phyloP scores from a whole-genome alignment of 2,888 invertebrate genomes.

The Apodemia hepburni region DNA sequence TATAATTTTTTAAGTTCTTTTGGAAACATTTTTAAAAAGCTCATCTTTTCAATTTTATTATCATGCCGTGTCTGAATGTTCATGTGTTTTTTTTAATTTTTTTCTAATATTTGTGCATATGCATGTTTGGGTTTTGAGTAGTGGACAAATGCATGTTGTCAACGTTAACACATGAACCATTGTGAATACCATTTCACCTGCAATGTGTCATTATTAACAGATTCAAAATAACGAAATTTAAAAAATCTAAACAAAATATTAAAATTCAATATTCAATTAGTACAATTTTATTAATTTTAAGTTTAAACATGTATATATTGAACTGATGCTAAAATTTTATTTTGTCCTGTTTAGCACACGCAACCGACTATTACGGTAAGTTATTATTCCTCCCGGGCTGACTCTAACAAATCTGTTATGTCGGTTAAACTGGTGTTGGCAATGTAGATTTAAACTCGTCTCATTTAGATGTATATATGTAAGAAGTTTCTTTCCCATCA shows the following conservation, averaged over 20 bases:
- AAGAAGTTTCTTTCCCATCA: constrained; percentile 55
- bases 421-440: constrained; percentile 68
- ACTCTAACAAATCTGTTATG: constrained; percentile 51
- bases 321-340: constrained; percentile 65
- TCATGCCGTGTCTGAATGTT: background rate
- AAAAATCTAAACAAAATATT: background rate
- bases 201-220: constrained; percentile 16
- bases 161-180: constrained; percentile 33
- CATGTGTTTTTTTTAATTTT: constrained; percentile 4
- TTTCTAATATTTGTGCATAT: constrained; percentile 12
- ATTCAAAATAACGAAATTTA: constrained; percentile 7
- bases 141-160: constrained; percentile 19
- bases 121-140: constrained; percentile 18
- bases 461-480: constrained; percentile 63
- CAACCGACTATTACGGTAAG: constrained; percentile 99
- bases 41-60: background rate
- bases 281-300: constrained; percentile 13
- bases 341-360: constrained; percentile 89
- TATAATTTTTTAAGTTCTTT: too few relatives aligned
- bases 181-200: constrained; percentile 46
- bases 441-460: constrained; percentile 45
- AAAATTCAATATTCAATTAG: background rate
- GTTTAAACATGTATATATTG: constrained; percentile 31
- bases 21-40: background rate
- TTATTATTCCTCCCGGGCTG: constrained; percentile 85